phyloP scores from a whole-genome alignment of 2,113 vertebrate genomes.

The Stigmatopora argus region DNA sequence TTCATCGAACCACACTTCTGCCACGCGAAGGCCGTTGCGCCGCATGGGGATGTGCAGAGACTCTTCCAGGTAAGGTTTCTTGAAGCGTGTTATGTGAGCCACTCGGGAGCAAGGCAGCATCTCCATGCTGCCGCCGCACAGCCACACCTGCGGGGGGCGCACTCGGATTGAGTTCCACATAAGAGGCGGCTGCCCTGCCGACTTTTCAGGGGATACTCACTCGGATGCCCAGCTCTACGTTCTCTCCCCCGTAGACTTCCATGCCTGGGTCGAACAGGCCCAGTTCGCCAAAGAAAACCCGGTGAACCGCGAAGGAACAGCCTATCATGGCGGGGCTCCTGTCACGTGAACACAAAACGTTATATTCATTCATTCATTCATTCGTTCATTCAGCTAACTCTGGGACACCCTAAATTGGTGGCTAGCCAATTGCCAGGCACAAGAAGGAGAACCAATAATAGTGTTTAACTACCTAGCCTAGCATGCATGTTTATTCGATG shows the following conservation, averaged over 20 bases:
- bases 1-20: slow-evolving; percentile 96
- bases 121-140: slow-evolving; percentile 97
- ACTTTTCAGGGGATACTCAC: slow-evolving; percentile 66
- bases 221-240: slow-evolving; percentile 96
- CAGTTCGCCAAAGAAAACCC: slow-evolving; percentile 88
- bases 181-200: not conserved
- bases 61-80: slow-evolving; percentile 88
- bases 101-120: slow-evolving; percentile 94
- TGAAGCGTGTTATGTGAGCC: slow-evolving; percentile 89
- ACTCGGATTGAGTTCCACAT: not conserved
- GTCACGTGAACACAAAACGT: slow-evolving; percentile 4
- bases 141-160: slow-evolving; percentile 84
- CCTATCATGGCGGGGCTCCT: slow-evolving; percentile 97
- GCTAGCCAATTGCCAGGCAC: no score
- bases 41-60: slow-evolving; percentile 91
- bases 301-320: slow-evolving; percentile 91
- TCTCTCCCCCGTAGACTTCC: slow-evolving; percentile 97
- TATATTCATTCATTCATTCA: no score
- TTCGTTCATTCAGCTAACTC: no score
- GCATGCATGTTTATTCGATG: no score
- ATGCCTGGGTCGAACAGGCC: slow-evolving; percentile 92
- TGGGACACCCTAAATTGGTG: no score
- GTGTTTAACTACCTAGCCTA: no score
- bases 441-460: no score
- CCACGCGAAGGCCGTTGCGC: slow-evolving; percentile 90